Evolutionary conservation across 2,113 vertebrate genomes (phyloP).

Genomic region (Proterorhinus semilunaris): DNA sequence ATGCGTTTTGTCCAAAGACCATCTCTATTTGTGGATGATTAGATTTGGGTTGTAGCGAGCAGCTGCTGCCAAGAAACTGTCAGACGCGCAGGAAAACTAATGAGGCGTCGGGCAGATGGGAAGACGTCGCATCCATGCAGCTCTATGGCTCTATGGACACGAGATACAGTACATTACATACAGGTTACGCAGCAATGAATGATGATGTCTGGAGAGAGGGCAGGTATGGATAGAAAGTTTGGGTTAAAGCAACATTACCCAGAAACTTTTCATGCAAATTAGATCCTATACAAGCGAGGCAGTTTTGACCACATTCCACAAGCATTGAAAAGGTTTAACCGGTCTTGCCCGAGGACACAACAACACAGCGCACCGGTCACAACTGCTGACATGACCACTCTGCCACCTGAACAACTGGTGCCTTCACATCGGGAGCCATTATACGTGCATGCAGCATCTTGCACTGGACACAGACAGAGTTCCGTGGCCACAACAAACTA

Average conservation of each 20-base stretch:
- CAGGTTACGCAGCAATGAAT: not conserved
- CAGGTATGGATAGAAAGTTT: not conserved
- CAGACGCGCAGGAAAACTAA: slow-evolving; percentile 5
- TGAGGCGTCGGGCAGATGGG: slow-evolving; percentile 9
- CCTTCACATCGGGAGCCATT: too few relatives aligned
- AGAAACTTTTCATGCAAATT: not conserved
- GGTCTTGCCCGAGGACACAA: too few relatives aligned
- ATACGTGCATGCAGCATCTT: too few relatives aligned
- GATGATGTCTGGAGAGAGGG: not conserved
- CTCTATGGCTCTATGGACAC: not conserved
- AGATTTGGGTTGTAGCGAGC: slow-evolving; percentile 9
- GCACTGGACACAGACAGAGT: too few relatives aligned
- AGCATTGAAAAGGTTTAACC: too few relatives aligned
- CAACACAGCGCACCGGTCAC: too few relatives aligned
- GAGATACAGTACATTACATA: not conserved
- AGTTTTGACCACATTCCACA: not conserved
- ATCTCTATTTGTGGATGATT: slow-evolving; percentile 11
- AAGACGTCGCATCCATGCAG: not conserved
- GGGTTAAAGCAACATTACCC: not conserved
- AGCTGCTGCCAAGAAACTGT: slow-evolving; percentile 8
- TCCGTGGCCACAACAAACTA: too few relatives aligned
- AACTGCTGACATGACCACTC: too few relatives aligned
- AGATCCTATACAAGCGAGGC: not conserved
- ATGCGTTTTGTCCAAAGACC: slow-evolving; percentile 9
- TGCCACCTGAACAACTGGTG: too few relatives aligned